Percentiles rank a stretch among this genome's conserved stretches.
phyloP scores from a whole-genome alignment of 2,113 vertebrate species.

The Conger conger region DNA sequence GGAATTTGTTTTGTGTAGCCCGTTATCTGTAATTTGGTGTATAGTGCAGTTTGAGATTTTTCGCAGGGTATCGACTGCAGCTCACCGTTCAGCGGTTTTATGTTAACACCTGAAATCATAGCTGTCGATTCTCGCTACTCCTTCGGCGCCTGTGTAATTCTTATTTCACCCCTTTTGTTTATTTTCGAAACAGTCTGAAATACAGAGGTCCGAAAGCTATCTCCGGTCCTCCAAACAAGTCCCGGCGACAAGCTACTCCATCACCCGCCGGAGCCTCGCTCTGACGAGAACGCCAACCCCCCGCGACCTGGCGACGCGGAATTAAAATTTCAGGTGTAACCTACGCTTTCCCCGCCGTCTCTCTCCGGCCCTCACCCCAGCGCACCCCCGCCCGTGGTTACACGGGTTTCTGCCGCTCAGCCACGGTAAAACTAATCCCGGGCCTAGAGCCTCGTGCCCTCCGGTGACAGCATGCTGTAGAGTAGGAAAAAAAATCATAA shows the following conservation, averaged over 20 bases:
- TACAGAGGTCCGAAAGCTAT: conserved; percentile 44
- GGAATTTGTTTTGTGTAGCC: neutral
- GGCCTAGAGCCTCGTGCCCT: conserved; percentile 29
- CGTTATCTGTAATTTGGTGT: neutral
- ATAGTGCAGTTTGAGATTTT: neutral
- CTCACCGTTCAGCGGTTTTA: neutral
- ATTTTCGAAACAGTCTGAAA: conserved; percentile 25
- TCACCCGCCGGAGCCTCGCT: conserved; percentile 41
- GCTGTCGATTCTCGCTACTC: conserved; percentile 15
- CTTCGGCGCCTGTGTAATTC: conserved; percentile 40
- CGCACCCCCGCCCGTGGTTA: conserved; percentile 21
- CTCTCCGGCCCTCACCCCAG: conserved; percentile 25
- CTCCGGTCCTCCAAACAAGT: conserved; percentile 39
- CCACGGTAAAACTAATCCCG: conserved; percentile 39
- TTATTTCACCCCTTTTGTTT: conserved; percentile 33
- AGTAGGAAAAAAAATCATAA: neutral
- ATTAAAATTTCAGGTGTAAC: conserved; percentile 54
- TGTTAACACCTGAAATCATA: neutral
- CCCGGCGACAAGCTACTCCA: conserved; percentile 42
- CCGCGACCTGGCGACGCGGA: conserved; percentile 45
- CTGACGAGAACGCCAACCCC: conserved; percentile 46
- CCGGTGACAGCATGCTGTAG: conserved; percentile 28
- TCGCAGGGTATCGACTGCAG: neutral
- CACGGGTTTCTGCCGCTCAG: neutral
- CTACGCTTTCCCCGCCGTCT: conserved; percentile 4